phyloP scores from a whole-genome alignment of 1,140 invertebrate genomes.

The Drosophila pectinifera region DNA sequence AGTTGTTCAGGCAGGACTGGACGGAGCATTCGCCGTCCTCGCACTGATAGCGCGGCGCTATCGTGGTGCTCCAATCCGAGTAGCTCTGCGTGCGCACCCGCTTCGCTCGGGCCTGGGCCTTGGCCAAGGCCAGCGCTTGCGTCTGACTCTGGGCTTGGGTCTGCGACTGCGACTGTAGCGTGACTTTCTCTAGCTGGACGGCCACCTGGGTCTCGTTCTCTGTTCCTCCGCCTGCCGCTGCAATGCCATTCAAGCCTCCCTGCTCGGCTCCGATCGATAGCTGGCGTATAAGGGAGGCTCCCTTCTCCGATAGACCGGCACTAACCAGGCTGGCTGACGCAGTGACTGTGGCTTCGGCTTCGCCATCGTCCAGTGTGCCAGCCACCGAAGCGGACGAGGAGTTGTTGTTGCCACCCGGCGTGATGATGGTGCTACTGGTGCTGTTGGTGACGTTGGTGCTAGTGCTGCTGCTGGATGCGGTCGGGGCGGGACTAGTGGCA shows the following conservation, averaged over 20 bases:
- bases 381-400: constrained; percentile 1
- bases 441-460: constrained; percentile 19
- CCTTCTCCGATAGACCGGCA: constrained; percentile 71
- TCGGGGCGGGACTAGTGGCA: constrained; percentile 78
- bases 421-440: neutral
- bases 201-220: neutral
- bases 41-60: constrained; percentile 88
- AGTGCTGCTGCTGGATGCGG: constrained; percentile 42
- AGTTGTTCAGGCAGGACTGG: constrained; percentile 95
- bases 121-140: constrained; percentile 4
- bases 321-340: constrained; percentile 52
- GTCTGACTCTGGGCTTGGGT: neutral
- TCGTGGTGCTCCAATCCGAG: constrained; percentile 86
- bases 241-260: neutral
- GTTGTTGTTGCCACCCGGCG: constrained; percentile 5
- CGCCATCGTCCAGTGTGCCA: neutral
- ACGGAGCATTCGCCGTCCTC: constrained; percentile 93
- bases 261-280: constrained; percentile 40
- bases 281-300: constrained; percentile 70
- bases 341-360: neutral
- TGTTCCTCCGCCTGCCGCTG: neutral
- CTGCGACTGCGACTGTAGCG: neutral
- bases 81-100: constrained; percentile 80
- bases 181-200: neutral
- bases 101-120: constrained; percentile 46